A percentile compares a stretch with the other conserved stretches of the same genome.
Conservation (phyloP, 2,888 invertebrate genomes). For the Resseliella maxima region DNA sequence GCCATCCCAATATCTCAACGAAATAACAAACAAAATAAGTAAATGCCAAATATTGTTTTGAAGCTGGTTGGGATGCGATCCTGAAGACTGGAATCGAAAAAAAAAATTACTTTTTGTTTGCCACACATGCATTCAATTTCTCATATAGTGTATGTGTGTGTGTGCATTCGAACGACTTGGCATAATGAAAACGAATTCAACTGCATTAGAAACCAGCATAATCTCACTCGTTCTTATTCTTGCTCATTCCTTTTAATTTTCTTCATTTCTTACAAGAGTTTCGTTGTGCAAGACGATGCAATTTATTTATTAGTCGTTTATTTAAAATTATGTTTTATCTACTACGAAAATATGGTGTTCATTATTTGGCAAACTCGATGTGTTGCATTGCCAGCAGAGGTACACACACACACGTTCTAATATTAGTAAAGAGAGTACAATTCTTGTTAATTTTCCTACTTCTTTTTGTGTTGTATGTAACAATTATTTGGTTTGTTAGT, state of each 20-base stretch:
- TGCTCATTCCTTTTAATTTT: neutral
- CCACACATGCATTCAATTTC: neutral
- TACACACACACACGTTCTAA: too few species aligned
- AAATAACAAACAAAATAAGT: too few species aligned
- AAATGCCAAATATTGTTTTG: too few species aligned
- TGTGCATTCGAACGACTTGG: neutral
- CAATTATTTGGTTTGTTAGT: neutral
- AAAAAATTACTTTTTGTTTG: too few species aligned
- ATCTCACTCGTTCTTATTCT: neutral
- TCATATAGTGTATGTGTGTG: neutral
- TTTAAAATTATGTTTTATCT: slow-evolving; percentile 27
- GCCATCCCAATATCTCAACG: neutral
- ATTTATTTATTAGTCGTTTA: slow-evolving; percentile 40
- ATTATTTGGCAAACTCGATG: too few species aligned
- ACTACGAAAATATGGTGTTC: neutral
- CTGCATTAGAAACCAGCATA: neutral
- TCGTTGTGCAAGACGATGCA: neutral
- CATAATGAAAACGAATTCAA: slow-evolving; percentile 9
- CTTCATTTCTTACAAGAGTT: neutral
- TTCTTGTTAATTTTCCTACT: too few species aligned
- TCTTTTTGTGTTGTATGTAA: neutral
- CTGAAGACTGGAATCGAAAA: too few species aligned
- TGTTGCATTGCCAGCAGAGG: too few species aligned
- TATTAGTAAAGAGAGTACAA: too few species aligned
- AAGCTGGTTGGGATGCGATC: too few species aligned